Evolutionary conservation across 2,888 invertebrate species (phyloP).

Genomic region (Drosophila mayaguana): DNA sequence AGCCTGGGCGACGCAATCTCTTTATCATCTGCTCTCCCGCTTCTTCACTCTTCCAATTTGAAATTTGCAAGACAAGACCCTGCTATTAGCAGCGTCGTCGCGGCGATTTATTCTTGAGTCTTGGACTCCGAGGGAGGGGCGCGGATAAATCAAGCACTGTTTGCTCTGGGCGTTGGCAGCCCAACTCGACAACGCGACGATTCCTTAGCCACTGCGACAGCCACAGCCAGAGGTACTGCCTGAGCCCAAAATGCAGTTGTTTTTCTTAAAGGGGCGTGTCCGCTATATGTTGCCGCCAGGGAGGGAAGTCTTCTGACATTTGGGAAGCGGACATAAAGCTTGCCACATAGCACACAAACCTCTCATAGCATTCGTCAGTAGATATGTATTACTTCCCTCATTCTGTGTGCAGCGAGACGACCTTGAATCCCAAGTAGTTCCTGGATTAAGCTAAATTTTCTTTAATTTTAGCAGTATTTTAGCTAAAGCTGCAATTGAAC

Average conservation of each 20-base stretch:
- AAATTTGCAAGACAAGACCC: slow-evolving; percentile 57
- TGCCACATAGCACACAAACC: slow-evolving; percentile 66
- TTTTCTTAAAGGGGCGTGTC: slow-evolving; percentile 60
- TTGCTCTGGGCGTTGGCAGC: slow-evolving; percentile 70
- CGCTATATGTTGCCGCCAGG: slow-evolving; percentile 27
- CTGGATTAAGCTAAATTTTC: fast-evolving
- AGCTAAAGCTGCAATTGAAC: too few species aligned
- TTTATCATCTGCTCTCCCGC: slow-evolving; percentile 23
- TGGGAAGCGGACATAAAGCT: slow-evolving; percentile 28
- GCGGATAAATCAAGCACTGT: slow-evolving; percentile 51
- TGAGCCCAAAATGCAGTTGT: slow-evolving; percentile 69
- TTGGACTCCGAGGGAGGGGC: slow-evolving; percentile 27
- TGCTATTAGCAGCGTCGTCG: slow-evolving; percentile 61
- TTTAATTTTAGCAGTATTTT: not conserved
- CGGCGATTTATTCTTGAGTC: slow-evolving; percentile 49
- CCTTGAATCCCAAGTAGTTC: slow-evolving; percentile 50
- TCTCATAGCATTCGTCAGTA: slow-evolving; percentile 72
- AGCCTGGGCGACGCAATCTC: slow-evolving; percentile 63
- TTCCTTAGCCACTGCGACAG: slow-evolving; percentile 30
- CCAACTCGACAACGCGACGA: slow-evolving; percentile 46
- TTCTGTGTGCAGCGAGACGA: slow-evolving; percentile 30
- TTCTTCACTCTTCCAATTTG: slow-evolving; percentile 20
- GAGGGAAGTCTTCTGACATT: slow-evolving; percentile 7
- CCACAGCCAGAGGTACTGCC: slow-evolving; percentile 2
- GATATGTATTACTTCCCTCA: slow-evolving; percentile 20